Base-by-base conservation (phyloP, 1,140 invertebrate species). In the Apis laboriosa region DNA sequence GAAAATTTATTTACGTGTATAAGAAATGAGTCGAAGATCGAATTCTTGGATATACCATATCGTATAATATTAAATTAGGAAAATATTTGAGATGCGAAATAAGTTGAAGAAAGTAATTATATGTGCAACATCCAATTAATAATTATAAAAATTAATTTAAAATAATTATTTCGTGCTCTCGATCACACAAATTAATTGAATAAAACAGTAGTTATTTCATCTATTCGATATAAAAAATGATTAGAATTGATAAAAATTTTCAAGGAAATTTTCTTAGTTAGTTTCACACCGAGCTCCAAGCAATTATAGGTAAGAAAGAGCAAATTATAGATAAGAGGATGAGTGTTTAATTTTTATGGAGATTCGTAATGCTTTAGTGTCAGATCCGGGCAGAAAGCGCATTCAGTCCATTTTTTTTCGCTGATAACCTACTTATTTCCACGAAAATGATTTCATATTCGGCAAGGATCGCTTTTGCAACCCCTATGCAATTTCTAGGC, bases 261-360 rank as follows among this genome's bases (percentile, higher is more conserved):
- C 28, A 28, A 3, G n/a, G 24, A 19, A 3, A 64, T 17, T 24
- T 1, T 15, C 9, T 34, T 9, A 9, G 24, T 34, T 19, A 9
- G 63, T 66, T 34, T 12, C 28, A 13, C 66, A 11, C 0, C 7
- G 43, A 67, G 19, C 2, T 43, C 43, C 64, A 4, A 34, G 34
- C 34, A 43, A 43, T 43, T 43, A 43, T 43, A 43, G 19, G 21
- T 7, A 15, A 1, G 3, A 15, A 19, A 43, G 85, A 58, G 53
- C 66, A 75, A 86, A 86, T 86, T 83, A 77, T 73, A 80, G 77
- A 53, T 51, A 15, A 75, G 67, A 64, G 83, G 72, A 13, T 49
- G 53, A 0, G 70, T 63, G 70, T 66, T 87, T 87, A 86, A 87
- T 80, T 86, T 80, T 80, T 77, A 72, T 68, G 73, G 43, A 64